Evolutionary conservation across 2,888 invertebrate species (phyloP).

Genomic region (Venusia cambrica): DNA sequence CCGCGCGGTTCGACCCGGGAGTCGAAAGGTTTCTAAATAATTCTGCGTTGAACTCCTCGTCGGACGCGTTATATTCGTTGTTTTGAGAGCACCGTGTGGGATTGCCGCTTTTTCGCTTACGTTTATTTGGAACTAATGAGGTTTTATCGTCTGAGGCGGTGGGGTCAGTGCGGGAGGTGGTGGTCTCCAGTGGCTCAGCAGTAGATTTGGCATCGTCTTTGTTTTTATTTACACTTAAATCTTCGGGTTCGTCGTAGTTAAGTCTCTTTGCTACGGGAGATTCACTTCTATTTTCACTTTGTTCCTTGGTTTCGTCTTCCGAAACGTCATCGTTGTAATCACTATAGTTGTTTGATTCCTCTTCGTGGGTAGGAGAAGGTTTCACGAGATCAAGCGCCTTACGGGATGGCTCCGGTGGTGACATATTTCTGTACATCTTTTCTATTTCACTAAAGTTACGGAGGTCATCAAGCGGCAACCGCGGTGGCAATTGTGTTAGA

Average conservation of each 20-base stretch:
- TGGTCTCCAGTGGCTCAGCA: constrained; percentile 53
- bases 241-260: constrained; percentile 83
- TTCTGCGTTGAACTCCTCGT: constrained; percentile 70
- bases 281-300: constrained; percentile 42
- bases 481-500: constrained; percentile 76
- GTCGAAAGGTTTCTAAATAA: constrained; percentile 70
- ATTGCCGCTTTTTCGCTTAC: constrained; percentile 91
- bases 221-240: constrained; percentile 85
- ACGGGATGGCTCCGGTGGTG: constrained; percentile 54
- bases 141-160: constrained; percentile 70
- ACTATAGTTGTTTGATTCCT: constrained; percentile 62
- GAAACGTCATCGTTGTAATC: constrained; percentile 63
- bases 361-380: constrained; percentile 48
- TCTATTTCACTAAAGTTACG: constrained; percentile 79
- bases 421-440: constrained; percentile 74
- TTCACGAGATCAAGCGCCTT: constrained; percentile 62
- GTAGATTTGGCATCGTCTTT: constrained; percentile 80
- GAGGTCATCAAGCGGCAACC: constrained; percentile 70
- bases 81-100: constrained; percentile 87
- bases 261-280: constrained; percentile 56
- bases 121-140: constrained; percentile 81
- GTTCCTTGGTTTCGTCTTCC: constrained; percentile 58
- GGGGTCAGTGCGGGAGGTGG: constrained; percentile 51
- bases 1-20: constrained; percentile 60
- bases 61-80: constrained; percentile 72